Evolutionary conservation across 2,113 vertebrate species (phyloP).

Genomic region (Dicaeum eximium): DNA sequence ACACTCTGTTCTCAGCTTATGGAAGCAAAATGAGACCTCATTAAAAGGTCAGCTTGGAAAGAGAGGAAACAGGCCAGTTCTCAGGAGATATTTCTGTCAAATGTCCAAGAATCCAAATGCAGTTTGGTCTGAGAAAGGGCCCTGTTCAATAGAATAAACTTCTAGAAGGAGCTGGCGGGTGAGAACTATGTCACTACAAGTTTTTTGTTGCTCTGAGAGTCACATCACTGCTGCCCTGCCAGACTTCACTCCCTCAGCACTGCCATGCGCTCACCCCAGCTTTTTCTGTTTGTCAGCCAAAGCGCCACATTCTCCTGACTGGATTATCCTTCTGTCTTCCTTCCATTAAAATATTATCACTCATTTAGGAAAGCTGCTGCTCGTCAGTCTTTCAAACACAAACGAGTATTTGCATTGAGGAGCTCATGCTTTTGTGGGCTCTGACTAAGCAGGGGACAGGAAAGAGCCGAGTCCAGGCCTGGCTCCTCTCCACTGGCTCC

Average conservation of each 20-base stretch:
- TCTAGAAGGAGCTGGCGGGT: not conserved
- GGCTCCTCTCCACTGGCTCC: not conserved
- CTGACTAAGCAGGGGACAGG: not conserved
- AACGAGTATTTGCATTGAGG: not conserved
- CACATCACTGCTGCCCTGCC: not conserved
- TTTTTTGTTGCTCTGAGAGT: not conserved
- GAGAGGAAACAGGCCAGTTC: slow-evolving; percentile 34
- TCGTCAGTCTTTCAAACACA: not conserved
- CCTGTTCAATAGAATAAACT: not conserved
- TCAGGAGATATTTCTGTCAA: slow-evolving; percentile 44
- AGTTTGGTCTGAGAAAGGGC: slow-evolving; percentile 6
- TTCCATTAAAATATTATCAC: not conserved
- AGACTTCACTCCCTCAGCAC: not conserved
- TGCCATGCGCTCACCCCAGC: not conserved
- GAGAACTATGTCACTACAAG: not conserved
- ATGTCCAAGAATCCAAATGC: slow-evolving; percentile 1
- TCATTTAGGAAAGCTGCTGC: not conserved
- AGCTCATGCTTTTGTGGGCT: not conserved
- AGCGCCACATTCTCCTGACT: not conserved
- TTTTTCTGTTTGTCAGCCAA: not conserved
- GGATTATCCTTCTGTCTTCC: not conserved
- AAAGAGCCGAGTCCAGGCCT: not conserved
- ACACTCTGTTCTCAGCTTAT: slow-evolving; percentile 35
- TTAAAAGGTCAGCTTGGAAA: slow-evolving; percentile 46
- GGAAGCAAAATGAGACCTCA: slow-evolving; percentile 9